Base-by-base conservation (phyloP, 2,888 invertebrate species). In the Platynereis dumerilii region DNA sequence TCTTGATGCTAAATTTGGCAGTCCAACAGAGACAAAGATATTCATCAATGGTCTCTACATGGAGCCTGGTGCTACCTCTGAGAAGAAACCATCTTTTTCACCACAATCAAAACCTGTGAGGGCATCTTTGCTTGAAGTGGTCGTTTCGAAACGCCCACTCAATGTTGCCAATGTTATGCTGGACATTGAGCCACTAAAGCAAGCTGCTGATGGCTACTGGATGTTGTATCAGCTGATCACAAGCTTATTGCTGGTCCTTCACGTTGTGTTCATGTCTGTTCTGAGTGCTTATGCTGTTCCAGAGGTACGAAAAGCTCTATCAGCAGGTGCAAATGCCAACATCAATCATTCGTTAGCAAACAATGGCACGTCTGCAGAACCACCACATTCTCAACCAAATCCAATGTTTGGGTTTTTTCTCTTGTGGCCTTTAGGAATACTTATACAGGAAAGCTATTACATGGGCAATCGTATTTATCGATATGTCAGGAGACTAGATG, bases 261-360 rank as follows among this genome's bases (percentile, higher is more conserved):
- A 82, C 65, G 75, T 81, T 22, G 58, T 70, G 7, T 80, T 81
- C 70, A 82, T 82, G 81, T 69, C 70, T 42, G 57, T 78, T 2
- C 76, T 79, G 60, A 79, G 67, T 58, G 65, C 59, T 12, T 71
- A 64, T 58, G 65, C 55, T 26, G 65, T 66, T 1, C 72, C 72
- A 7, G 27, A 22, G 3, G 5, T 39, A 34, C 5, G 34, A 12
- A 34, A 34, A 34, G 34, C 34, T 5, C 34, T 7, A 34, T 34
- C 12, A 34, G 34, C 34, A 34, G 5, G 5, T 7, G 34, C 34
- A 7, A 34, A 34, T 12, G 5, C 34, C 12, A 34, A n/a, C n/a
- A n/a, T 28, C 53, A 53, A 20, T 20, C 53, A 22, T 20, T 53
- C 22, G n/a, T 3, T 48, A 48, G n/a, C 7, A n/a, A n/a, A 5